Evolutionary conservation across 2,797 vertebrate species (phyloP).

Genomic region (Crax fasciolata): DNA sequence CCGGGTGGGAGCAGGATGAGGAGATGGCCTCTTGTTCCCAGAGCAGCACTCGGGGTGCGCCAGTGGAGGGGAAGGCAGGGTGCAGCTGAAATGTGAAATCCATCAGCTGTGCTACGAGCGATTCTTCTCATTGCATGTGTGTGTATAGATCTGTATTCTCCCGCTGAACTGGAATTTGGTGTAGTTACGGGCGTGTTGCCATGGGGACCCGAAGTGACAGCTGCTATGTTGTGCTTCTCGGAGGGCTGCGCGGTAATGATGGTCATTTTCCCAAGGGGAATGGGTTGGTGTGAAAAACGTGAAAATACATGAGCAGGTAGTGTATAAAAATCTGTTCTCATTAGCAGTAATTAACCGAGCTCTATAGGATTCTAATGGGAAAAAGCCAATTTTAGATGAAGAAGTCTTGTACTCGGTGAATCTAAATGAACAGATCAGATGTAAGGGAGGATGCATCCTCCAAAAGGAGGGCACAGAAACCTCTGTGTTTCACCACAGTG

Average conservation of each 20-base stretch:
- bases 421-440: neutral
- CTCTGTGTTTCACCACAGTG: neutral
- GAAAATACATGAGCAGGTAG: constrained; percentile 71
- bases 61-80: neutral
- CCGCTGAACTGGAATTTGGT: constrained; percentile 24
- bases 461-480: neutral
- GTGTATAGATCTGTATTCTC: neutral
- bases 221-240: constrained; percentile 79
- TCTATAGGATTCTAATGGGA: constrained; percentile 23
- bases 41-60: neutral
- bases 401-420: neutral
- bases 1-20: neutral
- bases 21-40: neutral
- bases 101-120: neutral
- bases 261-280: constrained; percentile 62
- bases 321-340: constrained; percentile 63
- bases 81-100: neutral
- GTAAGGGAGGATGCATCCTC: neutral
- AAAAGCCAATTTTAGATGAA: constrained; percentile 21
- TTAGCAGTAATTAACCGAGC: constrained; percentile 76
- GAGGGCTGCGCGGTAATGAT: constrained; percentile 70
- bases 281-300: constrained; percentile 53
- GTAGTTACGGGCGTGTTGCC: constrained; percentile 84
- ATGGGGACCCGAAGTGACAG: constrained; percentile 86
- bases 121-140: neutral